Evolutionary conservation across 2,888 invertebrate genomes (phyloP), one percentile per base, ranked within the genome.

Genomic region (Morpho achilles): DNA sequence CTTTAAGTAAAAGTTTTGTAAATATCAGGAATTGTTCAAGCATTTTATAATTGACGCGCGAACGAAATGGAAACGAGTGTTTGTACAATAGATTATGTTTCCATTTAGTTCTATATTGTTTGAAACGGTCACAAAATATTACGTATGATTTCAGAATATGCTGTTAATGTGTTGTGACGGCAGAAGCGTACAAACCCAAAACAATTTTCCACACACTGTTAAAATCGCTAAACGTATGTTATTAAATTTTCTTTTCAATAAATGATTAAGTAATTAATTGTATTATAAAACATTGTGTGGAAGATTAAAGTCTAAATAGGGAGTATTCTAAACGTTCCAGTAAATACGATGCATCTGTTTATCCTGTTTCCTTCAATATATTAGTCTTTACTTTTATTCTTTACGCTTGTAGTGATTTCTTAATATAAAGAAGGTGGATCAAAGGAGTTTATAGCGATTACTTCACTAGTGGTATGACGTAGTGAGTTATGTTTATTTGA

Each of bases 401-500:
- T 80, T 82, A 75, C 75, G 84, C 86, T 87, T 86, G 84, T 87
- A 87, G 84, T 79, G 77, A 76, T 77, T 74, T 80, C 69, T 77
- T 74, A 69, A 64, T 74, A 75, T 77, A 77, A 74, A 71, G 79
- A 75, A 67, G 76, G 81, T 85, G 88, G 87, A 86, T 88, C 87
- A 77, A 73, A 75, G 72, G 75, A 74, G 72, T 69, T 74, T 69
- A 78, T 85, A 83, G 82, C 72, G 72, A 74, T 76, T 74, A 67
- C 75, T 69, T 76, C 74, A 79, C 75, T 82, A 81, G 83, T 76
- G 76, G 80, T 78, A 79, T 78, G 77, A 81, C 71, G 76, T 86
- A 86, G 85, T 75, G 73, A 75, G 71, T 81, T 81, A 62, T 74
- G 65, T 81, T 79, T 72, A 69, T 79, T 76, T 73, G 70, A 76